Base-by-base conservation (phyloP, 2,888 invertebrate genomes). In the Ormyrus labotus region DNA sequence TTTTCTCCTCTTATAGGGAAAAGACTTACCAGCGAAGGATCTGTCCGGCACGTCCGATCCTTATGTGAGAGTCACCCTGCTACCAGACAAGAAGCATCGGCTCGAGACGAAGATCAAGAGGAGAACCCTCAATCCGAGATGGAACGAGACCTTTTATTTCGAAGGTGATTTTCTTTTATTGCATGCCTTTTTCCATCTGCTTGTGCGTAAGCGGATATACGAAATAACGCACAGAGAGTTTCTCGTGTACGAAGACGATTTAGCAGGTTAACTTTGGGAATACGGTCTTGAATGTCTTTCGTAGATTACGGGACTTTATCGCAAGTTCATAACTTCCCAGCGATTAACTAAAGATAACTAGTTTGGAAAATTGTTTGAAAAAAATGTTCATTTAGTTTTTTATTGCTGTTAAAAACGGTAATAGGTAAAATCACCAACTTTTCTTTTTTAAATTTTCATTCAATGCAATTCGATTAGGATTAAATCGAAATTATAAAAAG, bases 101-200 rank as follows among this genome's bases (percentile, higher is more conserved):
- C 92, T 97, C 86, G 97, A 97, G 92, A 97, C 97, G 51, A 97
- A 97, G 93, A 97, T 97, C 88, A 97, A 97, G 90, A 92, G 97
- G 81, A 93, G 97, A 82, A 97, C 97, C 19, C 92, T 97, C 74
- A 97, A 97, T 92, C 97, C 97, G 0, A 92, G 97, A 85, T 97
- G 97, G 97, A 97, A 97, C 91, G 97, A 97, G 91, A 97, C 97
- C 48, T 96, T 97, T 90, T 97, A 97, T 91, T 97, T 97, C 89
- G 97, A 97, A 92, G 97, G 93, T 93, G 88, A 85, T 83, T 77
- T 61, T 74, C 64, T 73, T 71, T 61, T 71, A 61, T 51, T 51
- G 19, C 34, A 60, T 11, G 53, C 51, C 34, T 34, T 34, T 65
- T 51, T 51, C 50, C 0, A 9, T 45, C 13, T 1, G 11, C 9